Conservation (phyloP, 2,113 vertebrate genomes). For the Nipponia nippon region DNA sequence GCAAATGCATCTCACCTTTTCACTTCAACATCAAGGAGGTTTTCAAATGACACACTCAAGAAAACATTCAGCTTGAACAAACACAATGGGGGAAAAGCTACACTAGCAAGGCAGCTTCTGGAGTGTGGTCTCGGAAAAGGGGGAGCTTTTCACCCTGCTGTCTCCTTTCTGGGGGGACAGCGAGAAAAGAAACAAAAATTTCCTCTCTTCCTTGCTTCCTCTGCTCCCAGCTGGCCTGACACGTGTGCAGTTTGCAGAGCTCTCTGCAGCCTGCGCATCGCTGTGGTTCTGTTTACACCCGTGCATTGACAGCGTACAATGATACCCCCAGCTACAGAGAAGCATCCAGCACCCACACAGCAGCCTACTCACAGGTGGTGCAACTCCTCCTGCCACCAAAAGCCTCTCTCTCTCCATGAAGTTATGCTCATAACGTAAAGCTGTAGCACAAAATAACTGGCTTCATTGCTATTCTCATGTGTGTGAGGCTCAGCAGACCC, state of each 20-base stretch:
- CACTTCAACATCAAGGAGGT: neutral
- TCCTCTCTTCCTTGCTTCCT: neutral
- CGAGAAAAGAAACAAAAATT: neutral
- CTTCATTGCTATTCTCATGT: neutral
- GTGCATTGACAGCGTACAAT: accelerated
- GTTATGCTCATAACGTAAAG: accelerated
- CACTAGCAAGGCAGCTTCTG: neutral
- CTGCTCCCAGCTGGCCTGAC: neutral
- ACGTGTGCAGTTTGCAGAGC: accelerated
- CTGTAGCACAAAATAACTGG: neutral
- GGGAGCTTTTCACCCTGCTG: neutral
- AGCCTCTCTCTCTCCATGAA: neutral
- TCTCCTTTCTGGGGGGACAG: neutral
- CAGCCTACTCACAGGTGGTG: neutral
- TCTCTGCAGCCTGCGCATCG: neutral
- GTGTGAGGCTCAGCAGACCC: neutral
- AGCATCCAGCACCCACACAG: neutral
- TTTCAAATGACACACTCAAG: neutral
- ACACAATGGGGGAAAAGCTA: neutral
- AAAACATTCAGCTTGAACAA: neutral
- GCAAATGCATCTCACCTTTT: neutral
- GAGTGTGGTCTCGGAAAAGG: neutral
- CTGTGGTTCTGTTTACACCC: neutral
- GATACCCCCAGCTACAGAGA: neutral
- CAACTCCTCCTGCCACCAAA: neutral